These are phyloP conservation scores for Platysteira castanea DNA, from an alignment of 2,113 vertebrate genomes.

Conservation along the genomic window DNA sequence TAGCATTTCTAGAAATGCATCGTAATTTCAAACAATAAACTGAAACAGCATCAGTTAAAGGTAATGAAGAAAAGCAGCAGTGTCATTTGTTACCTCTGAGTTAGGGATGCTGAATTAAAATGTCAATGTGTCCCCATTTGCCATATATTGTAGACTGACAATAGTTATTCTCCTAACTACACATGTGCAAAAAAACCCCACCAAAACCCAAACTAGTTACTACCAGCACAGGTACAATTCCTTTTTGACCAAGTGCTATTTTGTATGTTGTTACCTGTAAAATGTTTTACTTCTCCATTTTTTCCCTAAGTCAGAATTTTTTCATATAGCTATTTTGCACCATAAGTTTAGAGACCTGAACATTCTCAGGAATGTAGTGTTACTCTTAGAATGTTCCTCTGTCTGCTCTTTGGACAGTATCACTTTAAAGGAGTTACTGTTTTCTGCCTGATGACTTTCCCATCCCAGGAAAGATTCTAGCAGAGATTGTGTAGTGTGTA, in stretches of 20 bases:
- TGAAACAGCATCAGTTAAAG: not conserved
- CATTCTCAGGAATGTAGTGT: not conserved
- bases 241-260: not conserved
- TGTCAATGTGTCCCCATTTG: not conserved
- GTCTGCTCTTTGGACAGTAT: not conserved
- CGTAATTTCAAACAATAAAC: not conserved
- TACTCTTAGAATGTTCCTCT: not conserved
- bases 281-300: not conserved
- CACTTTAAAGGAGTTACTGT: not conserved
- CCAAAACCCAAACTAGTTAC: not conserved
- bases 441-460: not conserved
- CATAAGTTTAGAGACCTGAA: not conserved
- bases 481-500: not conserved
- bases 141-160: not conserved
- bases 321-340: not conserved
- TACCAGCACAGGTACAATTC: not conserved
- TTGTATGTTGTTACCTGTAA: not conserved
- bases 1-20: not conserved
- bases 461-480: not conserved
- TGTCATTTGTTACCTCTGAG: not conserved
- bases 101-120: not conserved
- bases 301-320: not conserved
- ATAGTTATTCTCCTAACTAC: not conserved
- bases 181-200: not conserved
- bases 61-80: not conserved